Conservation (phyloP, 2,888 invertebrate species). For the Lasioglossum zephyrum region DNA sequence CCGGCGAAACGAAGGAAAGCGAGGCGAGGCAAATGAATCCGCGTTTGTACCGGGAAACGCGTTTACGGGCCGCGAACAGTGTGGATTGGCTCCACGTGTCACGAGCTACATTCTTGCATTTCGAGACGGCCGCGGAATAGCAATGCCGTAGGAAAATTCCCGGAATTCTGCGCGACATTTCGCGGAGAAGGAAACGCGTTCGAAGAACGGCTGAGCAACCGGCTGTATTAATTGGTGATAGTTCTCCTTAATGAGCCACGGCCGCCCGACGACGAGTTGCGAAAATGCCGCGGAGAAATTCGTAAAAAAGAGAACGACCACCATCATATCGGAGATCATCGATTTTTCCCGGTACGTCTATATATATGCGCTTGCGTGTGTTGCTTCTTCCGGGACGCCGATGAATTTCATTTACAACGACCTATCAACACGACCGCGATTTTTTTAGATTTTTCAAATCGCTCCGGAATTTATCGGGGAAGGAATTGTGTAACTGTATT, state of each 20-base stretch:
- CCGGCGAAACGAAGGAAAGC: constrained; percentile 39
- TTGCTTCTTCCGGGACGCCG: not conserved
- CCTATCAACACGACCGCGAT: not conserved
- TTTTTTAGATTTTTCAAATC: not conserved
- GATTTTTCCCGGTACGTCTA: too few species aligned
- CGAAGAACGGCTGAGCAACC: constrained; percentile 28
- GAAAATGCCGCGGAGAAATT: not conserved
- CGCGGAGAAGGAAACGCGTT: constrained; percentile 44
- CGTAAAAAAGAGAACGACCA: not conserved
- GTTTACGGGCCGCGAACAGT: constrained; percentile 21
- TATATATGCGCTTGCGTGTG: too few species aligned
- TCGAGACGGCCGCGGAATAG: constrained; percentile 39
- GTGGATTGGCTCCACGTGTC: constrained; percentile 48
- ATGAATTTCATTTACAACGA: not conserved
- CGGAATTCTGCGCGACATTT: constrained; percentile 25
- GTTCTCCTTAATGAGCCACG: constrained; percentile 23
- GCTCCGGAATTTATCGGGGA: not conserved
- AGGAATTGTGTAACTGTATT: not conserved
- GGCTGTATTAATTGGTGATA: constrained; percentile 41
- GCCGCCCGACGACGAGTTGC: not conserved
- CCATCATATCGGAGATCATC: not conserved
- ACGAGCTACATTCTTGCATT: constrained; percentile 53
- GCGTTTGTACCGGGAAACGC: constrained; percentile 31
- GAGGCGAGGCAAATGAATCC: constrained; percentile 44
- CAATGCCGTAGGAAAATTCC: constrained; percentile 36